phyloP scores from a whole-genome alignment of 2,797 vertebrate species.

The Microhierax caerulescens region DNA sequence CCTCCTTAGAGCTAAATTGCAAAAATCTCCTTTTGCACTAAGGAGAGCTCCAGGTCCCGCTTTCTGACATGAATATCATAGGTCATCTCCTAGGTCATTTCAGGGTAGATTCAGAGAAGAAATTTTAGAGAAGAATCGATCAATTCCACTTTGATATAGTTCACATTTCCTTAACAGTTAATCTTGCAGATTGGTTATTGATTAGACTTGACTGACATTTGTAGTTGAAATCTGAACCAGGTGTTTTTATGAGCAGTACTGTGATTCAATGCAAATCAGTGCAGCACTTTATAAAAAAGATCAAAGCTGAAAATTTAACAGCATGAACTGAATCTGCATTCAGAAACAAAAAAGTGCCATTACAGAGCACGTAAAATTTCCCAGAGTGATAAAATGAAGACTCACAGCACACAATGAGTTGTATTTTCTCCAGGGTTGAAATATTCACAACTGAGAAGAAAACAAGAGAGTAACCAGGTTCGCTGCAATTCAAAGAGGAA shows the following conservation, averaged over 20 bases:
- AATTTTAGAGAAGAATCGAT: not conserved
- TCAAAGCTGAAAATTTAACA: not conserved
- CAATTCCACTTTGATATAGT: not conserved
- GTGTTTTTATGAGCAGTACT: not conserved
- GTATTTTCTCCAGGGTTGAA: not conserved
- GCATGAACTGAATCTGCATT: not conserved
- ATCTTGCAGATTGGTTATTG: not conserved
- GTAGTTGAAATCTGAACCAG: not conserved
- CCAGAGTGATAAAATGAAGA: not conserved
- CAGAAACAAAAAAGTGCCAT: not conserved
- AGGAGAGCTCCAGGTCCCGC: not conserved
- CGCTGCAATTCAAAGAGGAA: not conserved
- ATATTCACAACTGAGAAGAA: not conserved
- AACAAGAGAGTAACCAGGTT: not conserved
- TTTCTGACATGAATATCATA: not conserved
- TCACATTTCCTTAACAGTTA: not conserved
- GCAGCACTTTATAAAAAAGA: not conserved
- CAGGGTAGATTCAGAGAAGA: not conserved
- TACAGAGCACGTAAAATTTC: not conserved
- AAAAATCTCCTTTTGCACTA: not conserved
- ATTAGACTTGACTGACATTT: not conserved
- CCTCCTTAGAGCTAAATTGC: not conserved
- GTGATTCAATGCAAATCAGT: not conserved
- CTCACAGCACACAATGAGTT: not conserved
- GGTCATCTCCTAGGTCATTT: not conserved